Conservation (phyloP, 2,113 vertebrate species). For the Myocastor coypus region DNA sequence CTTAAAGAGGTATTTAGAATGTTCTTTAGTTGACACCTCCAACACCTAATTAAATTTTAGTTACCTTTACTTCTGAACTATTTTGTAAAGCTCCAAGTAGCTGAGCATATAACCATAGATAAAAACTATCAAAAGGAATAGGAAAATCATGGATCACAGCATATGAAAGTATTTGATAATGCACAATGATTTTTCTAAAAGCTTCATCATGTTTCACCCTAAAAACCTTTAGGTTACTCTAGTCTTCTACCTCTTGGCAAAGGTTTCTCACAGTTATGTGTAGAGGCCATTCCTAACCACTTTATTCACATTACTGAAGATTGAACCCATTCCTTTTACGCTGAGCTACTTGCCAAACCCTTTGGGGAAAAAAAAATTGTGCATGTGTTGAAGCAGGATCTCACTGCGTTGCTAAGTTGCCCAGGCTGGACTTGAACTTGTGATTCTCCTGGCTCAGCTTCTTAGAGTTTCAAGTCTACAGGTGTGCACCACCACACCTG, state of each 20-base stretch:
- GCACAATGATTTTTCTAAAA: neutral
- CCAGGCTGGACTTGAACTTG: neutral
- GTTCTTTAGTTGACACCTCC: neutral
- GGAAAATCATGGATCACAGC: neutral
- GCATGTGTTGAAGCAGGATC: neutral
- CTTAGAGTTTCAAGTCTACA: neutral
- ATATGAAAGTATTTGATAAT: neutral
- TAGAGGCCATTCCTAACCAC: neutral
- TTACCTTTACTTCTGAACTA: neutral
- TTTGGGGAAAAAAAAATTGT: neutral
- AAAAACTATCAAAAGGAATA: neutral
- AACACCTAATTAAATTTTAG: neutral
- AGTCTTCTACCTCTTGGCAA: neutral
- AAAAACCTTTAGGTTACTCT: neutral
- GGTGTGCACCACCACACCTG: neutral
- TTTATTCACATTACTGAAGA: neutral
- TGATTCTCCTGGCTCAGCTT: neutral
- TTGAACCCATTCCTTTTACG: neutral
- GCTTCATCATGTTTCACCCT: neutral
- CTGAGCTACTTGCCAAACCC: neutral
- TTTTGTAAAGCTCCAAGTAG: neutral
- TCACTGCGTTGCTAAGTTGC: neutral
- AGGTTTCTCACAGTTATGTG: neutral
- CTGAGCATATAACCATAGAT: neutral
- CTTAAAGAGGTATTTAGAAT: neutral